These are phyloP conservation scores for western clawed frog (Xenopus tropicalis) DNA, from an alignment of 2,113 vertebrate species.

Conservation along the genomic window UCB_Xtro_10.0 CM004445.2:57598501-57599000, in stretches of 20 bases:
- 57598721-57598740: conserved; percentile 56
- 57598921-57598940: conserved; percentile 67
- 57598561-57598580: neutral
- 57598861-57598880: conserved; percentile 66
- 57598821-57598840: conserved; percentile 65
- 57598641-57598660: conserved; percentile 16
- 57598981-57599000: conserved; percentile 67
- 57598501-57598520: no score
- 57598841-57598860: conserved; percentile 60
- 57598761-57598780: conserved; percentile 68
- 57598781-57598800: conserved; percentile 67
- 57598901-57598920: conserved; percentile 60
- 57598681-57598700: conserved; percentile 44
- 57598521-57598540: no score
- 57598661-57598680: conserved; percentile 31
- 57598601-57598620: conserved; percentile 25
- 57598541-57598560: no score
- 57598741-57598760: conserved; percentile 56
- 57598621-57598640: conserved; percentile 14
- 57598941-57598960: conserved; percentile 64
- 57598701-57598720: conserved; percentile 51
- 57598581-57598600: neutral
- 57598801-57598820: conserved; percentile 67
- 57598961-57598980: conserved; percentile 67
- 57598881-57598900: conserved; percentile 68